A percentile compares a stretch with the other conserved stretches of the same genome.
Evolutionary conservation across 2,113 vertebrate genomes (phyloP).

Genomic region (Channa maculata): DNA sequence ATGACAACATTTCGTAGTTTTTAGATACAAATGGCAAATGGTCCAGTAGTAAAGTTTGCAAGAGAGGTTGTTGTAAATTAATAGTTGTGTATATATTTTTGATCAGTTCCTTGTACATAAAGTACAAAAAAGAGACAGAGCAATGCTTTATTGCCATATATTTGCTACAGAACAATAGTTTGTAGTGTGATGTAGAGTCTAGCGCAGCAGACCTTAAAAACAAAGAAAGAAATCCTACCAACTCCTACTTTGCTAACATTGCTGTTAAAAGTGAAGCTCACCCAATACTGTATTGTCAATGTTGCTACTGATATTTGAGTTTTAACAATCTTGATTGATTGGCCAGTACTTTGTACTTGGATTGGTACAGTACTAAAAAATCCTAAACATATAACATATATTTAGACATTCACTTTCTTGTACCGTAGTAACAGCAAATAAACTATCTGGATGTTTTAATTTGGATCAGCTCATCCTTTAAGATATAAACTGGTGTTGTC

Average conservation of each 20-base stretch:
- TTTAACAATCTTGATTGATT: neutral
- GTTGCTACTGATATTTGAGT: neutral
- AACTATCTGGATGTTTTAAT: too few relatives aligned
- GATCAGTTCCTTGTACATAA: neutral
- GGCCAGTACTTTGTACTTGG: too few relatives aligned
- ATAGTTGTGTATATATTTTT: neutral
- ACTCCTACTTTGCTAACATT: too few relatives aligned
- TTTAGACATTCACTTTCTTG: too few relatives aligned
- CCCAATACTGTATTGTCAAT: neutral
- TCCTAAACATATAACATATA: too few relatives aligned
- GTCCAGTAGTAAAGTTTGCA: neutral
- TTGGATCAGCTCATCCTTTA: too few relatives aligned
- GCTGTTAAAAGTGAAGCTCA: neutral
- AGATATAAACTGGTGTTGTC: too few relatives aligned
- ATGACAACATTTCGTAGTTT: slow-evolving; percentile 94
- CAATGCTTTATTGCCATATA: slow-evolving; percentile 37
- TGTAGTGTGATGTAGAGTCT: neutral
- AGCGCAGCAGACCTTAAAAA: neutral
- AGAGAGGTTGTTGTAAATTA: neutral
- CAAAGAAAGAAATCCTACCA: neutral
- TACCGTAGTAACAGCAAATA: too few relatives aligned
- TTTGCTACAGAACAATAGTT: slow-evolving; percentile 4
- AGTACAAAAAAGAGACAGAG: neutral
- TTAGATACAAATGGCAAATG: slow-evolving; percentile 65
- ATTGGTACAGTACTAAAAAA: too few relatives aligned